phyloP scores from a whole-genome alignment of 2,797 vertebrate species.

The Acridotheres tristis region DNA sequence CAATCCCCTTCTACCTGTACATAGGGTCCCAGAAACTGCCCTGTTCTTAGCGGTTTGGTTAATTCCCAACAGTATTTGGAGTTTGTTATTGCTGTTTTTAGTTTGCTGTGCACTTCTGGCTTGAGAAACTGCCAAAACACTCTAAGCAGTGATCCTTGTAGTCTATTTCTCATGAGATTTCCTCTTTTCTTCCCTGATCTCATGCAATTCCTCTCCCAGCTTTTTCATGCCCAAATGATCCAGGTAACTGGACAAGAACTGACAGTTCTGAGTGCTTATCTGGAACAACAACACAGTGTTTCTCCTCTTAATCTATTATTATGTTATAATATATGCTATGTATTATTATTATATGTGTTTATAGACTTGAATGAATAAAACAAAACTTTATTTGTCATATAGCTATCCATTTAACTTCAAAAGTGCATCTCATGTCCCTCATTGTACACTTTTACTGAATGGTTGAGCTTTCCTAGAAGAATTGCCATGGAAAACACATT shows the following conservation, averaged over 20 bases:
- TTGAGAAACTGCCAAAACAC: constrained; percentile 33
- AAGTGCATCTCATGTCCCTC: neutral
- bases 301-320: neutral
- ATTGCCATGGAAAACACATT: neutral
- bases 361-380: neutral
- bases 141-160: neutral
- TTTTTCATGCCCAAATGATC: neutral
- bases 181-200: constrained; percentile 2
- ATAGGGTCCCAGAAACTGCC: neutral
- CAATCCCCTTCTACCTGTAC: neutral
- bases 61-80: neutral
- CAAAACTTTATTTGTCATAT: neutral
- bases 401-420: neutral
- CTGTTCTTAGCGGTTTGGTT: neutral
- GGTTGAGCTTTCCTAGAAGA: neutral
- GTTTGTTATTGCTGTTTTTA: neutral
- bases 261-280: neutral
- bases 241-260: neutral
- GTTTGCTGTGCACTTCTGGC: constrained; percentile 5
- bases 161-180: neutral
- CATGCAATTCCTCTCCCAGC: neutral
- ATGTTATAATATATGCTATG: too few relatives aligned
- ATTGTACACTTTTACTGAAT: neutral
- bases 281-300: neutral
- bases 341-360: neutral